Evolutionary conservation across 2,797 vertebrate species (phyloP).

Genomic region (Gobio occitaniae): DNA sequence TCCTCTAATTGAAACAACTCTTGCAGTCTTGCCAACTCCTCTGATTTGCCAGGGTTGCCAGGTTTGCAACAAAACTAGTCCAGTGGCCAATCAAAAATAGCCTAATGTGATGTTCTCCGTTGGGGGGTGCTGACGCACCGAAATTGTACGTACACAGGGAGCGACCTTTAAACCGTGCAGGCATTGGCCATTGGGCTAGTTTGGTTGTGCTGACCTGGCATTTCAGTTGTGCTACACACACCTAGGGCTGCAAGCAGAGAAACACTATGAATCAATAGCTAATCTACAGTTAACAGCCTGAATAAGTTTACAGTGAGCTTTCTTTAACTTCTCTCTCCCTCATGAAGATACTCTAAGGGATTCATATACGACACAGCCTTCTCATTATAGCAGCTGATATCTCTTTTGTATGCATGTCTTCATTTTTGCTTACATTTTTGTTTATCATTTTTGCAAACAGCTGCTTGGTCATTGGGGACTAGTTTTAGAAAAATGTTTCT

Average conservation of each 20-base stretch:
- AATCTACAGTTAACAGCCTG: slow-evolving; percentile 11
- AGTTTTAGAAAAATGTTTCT: neutral
- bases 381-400: neutral
- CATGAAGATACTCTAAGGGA: neutral
- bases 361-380: neutral
- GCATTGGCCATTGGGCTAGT: neutral
- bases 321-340: slow-evolving; percentile 10
- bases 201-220: neutral
- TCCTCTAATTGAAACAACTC: neutral
- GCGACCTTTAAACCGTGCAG: no score
- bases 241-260: neutral
- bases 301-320: slow-evolving; percentile 22
- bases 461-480: neutral
- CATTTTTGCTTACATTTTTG: neutral
- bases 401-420: neutral
- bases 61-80: no score
- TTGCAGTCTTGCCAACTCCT: neutral
- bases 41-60: no score
- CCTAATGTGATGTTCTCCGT: no score
- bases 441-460: neutral
- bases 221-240: neutral
- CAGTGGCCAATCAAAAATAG: no score
- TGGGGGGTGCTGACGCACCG: no score
- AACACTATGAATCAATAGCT: slow-evolving; percentile 6
- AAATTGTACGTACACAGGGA: no score